Percentiles rank a stretch among this genome's conserved stretches.
Conservation (phyloP, 2,113 vertebrate genomes). For the Dunckerocampus dactyliophorus region DNA sequence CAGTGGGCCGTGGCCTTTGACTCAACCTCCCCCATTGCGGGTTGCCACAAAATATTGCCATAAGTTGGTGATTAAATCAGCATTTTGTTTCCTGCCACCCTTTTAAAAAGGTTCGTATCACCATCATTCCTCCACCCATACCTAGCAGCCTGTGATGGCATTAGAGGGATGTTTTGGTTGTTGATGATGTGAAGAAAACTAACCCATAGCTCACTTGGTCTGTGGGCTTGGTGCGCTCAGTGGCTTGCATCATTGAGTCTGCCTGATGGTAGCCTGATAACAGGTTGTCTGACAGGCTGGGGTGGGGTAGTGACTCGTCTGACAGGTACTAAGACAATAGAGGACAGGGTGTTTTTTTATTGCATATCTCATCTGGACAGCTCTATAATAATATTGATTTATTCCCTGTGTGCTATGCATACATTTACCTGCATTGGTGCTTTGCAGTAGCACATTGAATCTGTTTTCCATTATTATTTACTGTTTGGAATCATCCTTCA, state of each 20-base stretch:
- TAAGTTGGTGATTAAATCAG: background rate
- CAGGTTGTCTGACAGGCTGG: slow-evolving; percentile 46
- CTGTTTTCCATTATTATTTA: no score
- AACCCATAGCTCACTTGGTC: slow-evolving; percentile 33
- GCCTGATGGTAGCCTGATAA: slow-evolving; percentile 63
- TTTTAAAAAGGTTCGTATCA: background rate
- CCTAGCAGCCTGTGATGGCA: background rate
- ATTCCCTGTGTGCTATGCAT: no score
- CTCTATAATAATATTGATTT: background rate
- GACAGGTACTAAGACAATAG: background rate
- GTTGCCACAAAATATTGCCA: background rate
- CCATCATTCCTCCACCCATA: background rate
- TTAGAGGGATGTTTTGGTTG: slow-evolving; percentile 7
- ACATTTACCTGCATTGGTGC: no score
- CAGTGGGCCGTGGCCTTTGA: background rate
- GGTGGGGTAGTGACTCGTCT: background rate
- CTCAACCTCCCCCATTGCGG: background rate
- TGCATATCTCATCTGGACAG: background rate
- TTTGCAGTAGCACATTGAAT: no score
- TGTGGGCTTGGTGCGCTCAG: slow-evolving; percentile 17
- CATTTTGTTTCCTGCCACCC: background rate
- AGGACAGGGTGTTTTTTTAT: background rate
- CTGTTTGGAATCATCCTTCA: no score
- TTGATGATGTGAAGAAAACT: slow-evolving; percentile 41
- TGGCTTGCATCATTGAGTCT: slow-evolving; percentile 37